Percentiles rank a stretch among this genome's conserved stretches.
These are phyloP conservation scores for Manduca sexta DNA, from an alignment of 1,140 invertebrate genomes.

Conservation along the genomic window DNA sequence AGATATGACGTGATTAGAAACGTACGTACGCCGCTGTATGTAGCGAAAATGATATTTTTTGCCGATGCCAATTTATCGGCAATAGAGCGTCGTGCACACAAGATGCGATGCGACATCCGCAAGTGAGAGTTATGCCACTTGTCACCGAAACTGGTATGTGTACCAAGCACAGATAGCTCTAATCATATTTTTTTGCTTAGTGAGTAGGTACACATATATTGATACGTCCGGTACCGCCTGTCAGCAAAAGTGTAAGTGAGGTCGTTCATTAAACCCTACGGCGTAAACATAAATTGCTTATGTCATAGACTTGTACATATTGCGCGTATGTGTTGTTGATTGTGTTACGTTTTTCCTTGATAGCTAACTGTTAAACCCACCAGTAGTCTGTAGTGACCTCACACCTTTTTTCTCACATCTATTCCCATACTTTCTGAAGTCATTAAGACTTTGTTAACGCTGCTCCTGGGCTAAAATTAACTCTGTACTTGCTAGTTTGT, in stretches of 20 bases:
- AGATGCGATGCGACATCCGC: slow-evolving; percentile 60
- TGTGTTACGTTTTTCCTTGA: neutral
- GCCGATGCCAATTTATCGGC: slow-evolving; percentile 58
- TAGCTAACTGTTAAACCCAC: too few species aligned
- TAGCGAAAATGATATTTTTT: slow-evolving; percentile 68
- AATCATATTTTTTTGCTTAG: slow-evolving; percentile 56
- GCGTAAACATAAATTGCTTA: slow-evolving; percentile 22
- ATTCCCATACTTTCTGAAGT: too few species aligned
- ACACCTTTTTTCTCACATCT: too few species aligned
- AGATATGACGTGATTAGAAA: slow-evolving; percentile 69
- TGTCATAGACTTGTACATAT: slow-evolving; percentile 6
- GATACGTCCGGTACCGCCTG: slow-evolving; percentile 47
- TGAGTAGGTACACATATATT: slow-evolving; percentile 28
- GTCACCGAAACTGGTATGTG: slow-evolving; percentile 65
- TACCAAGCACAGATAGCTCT: slow-evolving; percentile 35
- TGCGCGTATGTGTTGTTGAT: neutral
- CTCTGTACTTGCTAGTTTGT: too few species aligned
- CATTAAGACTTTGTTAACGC: too few species aligned
- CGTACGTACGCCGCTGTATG: slow-evolving; percentile 36
- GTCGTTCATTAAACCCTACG: slow-evolving; percentile 41
- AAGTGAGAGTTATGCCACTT: slow-evolving; percentile 68
- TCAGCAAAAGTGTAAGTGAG: slow-evolving; percentile 52
- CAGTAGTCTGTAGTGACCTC: too few species aligned
- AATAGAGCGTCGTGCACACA: slow-evolving; percentile 50
- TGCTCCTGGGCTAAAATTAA: too few species aligned